Base-by-base conservation (phyloP, 2,113 vertebrate species). In the Vulpes ferrilata region DNA sequence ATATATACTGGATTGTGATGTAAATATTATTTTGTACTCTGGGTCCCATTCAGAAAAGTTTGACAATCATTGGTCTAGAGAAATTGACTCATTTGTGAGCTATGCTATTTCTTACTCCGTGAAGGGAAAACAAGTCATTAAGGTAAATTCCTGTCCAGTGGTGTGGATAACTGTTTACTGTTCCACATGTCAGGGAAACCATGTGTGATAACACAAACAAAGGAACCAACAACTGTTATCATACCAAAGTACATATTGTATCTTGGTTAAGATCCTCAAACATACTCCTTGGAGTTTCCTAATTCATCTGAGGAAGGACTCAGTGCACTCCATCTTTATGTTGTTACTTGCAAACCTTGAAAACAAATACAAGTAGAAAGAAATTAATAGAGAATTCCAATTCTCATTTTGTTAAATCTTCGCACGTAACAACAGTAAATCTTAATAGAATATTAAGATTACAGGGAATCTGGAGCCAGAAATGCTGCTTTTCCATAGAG, bases 331-430 rank as follows among this genome's bases (percentile, higher is more conserved):
- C 0, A 0, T 85, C 62, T 83, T 67, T 64, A 93, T 53, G 92
- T 22, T 97, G 95, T 92, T 83, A 87, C 57, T 22, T 88, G 90
- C 38, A 97, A 59, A 97, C 90, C 97, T 98, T 60, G 96, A 88
- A 15, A 97, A 94, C 57, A 96, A 97, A 93, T 11, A 95, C 8
- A 64, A 92, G 74, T n/a, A 94, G 35, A 27, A 74, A 90, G 7
- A 85, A 67, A 95, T 94, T 86, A 93, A 51, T 65, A 48, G 73
- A 90, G 35, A 81, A 95, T 69, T 86, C 9, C 27, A 93, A 35
- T 12, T 95, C 25, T 96, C 43, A 80, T 91, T 89, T 79, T 88
- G 65, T 81, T 67, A 96, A 48, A 80, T 91, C 30, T 81, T 90
- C 43, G 86, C 43, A 97, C 1, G 1, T 48, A 38, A 27, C 32